Evolutionary conservation across 2,797 vertebrate species (phyloP), one percentile per base, ranked within the genome.

Genomic region (Tiaroga cobitis): DNA sequence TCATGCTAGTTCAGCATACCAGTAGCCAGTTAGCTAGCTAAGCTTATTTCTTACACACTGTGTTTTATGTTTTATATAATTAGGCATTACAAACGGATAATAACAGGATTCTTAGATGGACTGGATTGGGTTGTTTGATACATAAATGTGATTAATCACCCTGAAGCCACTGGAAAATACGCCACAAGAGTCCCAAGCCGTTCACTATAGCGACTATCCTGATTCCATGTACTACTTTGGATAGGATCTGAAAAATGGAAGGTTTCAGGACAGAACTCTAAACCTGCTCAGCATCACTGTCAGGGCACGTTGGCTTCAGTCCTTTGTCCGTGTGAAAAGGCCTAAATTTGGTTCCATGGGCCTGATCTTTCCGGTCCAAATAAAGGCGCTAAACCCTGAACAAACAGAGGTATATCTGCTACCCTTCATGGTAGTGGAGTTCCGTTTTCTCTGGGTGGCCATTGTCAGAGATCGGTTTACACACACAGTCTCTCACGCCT

Each of bases 361-460:
- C 65, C 65, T 78, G 82, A 84, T 78, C 26, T 46, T 78, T 84
- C 83, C 75, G 37, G 49, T 19, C 49, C 26, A 34, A 70, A 70
- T 63, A 78, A 78, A 78, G 21, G 49, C 8, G 26, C 49, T 70
- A 84, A 78, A 84, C 75, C 65, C 65, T 59, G 65, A 70, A 84
- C 51, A 84, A 84, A 84, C 65, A 59, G 49, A 70, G 75, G 75
- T 70, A 59, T 59, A 77, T 84, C 65, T 78, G 26, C 26, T n/a
- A 70, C 49, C 75, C 83, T 78, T 78, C 65, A 46, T 75, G 74
- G 65, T 78, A 39, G 34, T n/a, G 16, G 5, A 78, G 83, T 78
- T 84, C 63, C 39, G 74, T 68, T 84, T 84, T 78, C 83, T 70
- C 65, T 78, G 49, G 83, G 65, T 84, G 83, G 83, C 83, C 83